Percentiles rank a stretch among this genome's conserved stretches.
Evolutionary conservation across 1,140 invertebrate genomes (phyloP).

Genomic region (Cotesia typhae): DNA sequence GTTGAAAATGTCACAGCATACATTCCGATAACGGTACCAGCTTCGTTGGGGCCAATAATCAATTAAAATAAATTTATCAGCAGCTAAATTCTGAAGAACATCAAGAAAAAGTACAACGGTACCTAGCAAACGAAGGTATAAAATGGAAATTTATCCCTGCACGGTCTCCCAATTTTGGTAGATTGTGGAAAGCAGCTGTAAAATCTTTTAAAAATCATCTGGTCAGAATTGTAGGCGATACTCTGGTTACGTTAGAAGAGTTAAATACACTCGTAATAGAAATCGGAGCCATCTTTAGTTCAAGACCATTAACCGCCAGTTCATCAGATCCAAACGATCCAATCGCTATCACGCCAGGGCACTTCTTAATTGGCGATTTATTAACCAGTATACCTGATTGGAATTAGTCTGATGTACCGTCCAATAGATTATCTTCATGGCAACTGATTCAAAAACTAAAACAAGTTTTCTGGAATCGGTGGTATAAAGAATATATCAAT

Average conservation of each 20-base stretch:
- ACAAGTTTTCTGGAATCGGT: constrained; percentile 40
- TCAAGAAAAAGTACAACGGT: background rate
- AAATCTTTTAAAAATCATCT: constrained; percentile 34
- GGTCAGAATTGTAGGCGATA: constrained; percentile 16
- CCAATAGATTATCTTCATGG: constrained; percentile 37
- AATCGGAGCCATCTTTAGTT: constrained; percentile 29
- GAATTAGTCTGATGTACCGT: background rate
- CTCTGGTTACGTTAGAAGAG: constrained; percentile 43
- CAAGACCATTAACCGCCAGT: constrained; percentile 45
- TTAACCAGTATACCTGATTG: constrained; percentile 35
- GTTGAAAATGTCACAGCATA: background rate
- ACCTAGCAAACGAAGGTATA: background rate
- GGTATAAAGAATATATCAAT: constrained; percentile 39
- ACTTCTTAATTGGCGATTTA: constrained; percentile 44
- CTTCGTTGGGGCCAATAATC: constrained; percentile 24
- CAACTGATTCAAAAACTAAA: constrained; percentile 30
- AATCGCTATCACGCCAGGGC: constrained; percentile 43
- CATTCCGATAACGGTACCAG: constrained; percentile 24
- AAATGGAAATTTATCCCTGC: constrained; percentile 12
- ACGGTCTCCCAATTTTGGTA: constrained; percentile 41
- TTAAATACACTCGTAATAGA: constrained; percentile 40
- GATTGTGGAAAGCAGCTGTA: constrained; percentile 51
- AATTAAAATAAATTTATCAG: constrained; percentile 5
- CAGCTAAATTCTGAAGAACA: constrained; percentile 6
- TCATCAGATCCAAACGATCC: constrained; percentile 43